Evolutionary conservation across 2,888 invertebrate species (phyloP), one percentile per base, ranked within the genome.

Genomic region (Caenorhabditis drosophilae): DNA sequence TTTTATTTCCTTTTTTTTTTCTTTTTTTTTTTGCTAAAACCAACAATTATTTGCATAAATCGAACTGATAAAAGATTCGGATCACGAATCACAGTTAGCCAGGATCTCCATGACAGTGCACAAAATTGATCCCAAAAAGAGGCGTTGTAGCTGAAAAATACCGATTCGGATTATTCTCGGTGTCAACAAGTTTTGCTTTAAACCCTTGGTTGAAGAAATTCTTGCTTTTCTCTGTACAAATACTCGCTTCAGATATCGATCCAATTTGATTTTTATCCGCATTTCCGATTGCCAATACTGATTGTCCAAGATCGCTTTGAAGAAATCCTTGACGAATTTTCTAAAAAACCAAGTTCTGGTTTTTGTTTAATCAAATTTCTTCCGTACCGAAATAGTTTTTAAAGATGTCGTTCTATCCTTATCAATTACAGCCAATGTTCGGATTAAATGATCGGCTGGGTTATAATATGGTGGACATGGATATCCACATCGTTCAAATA

Each of bases 51-150:
- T 86, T 96, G 94, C 34, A 92, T 84, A 67, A 94, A 85, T 73
- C 94, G 88, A 70, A 94, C 92, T 89, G 90, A 90, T 67, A 95
- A 89, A 23, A 96, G 87, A 84, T 92, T 88, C 0, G 94, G 76
- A 56, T 76, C 73, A 12, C 75, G 36, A 34, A 66, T 62, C 12
- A 73, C 73, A n/a, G 72, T 69, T 22, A 94, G 86, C 90, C 91
- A 92, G 15, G 92, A 92, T 49, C 96, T 31, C 69, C 69, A 72
- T 18, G 49, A 66, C 0, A 74, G 55, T 4, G 74, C 76, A 2
- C 44, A 22, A 35, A 76, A 67, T 26, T 76, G 76, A 2, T 52
- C 57, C 31, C 46, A 67, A 45, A 67, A 74, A 7, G 62, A 57
- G 9, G 73, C 67, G 9, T 70, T 60, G 57, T 74, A 76, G 36